Evolutionary conservation across 2,888 invertebrate species (phyloP).

Genomic region (Tachina lurida): DNA sequence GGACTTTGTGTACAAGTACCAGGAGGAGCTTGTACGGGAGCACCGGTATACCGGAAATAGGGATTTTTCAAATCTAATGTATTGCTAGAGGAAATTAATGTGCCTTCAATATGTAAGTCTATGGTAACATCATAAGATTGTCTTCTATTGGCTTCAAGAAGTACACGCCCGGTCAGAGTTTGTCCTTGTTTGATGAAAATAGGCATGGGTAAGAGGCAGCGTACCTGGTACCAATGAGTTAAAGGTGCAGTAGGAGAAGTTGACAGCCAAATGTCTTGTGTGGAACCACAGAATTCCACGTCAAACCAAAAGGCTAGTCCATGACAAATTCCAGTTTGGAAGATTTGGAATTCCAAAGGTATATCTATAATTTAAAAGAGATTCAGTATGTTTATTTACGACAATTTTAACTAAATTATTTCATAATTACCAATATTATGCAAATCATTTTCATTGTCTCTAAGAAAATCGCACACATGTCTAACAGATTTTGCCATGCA

Average conservation of each 20-base stretch:
- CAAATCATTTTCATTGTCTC: slow-evolving; percentile 95
- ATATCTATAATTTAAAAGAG: slow-evolving; percentile 86
- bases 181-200: slow-evolving; percentile 98
- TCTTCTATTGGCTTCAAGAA: slow-evolving; percentile 95
- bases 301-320: slow-evolving; percentile 99
- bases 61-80: slow-evolving; percentile 99
- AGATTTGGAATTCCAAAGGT: slow-evolving; percentile 95
- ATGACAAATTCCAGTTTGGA: slow-evolving; percentile 97
- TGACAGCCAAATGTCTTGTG: slow-evolving; percentile 96
- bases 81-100: slow-evolving; percentile 92
- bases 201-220: slow-evolving; percentile 96
- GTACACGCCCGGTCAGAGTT: slow-evolving; percentile 92
- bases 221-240: slow-evolving; percentile 99
- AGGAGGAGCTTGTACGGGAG: slow-evolving; percentile 95
- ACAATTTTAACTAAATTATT: background rate
- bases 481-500: slow-evolving; percentile 97
- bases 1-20: slow-evolving; percentile 95
- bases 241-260: slow-evolving; percentile 98
- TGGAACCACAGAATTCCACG: slow-evolving; percentile 96
- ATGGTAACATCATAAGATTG: slow-evolving; percentile 99
- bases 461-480: slow-evolving; percentile 96
- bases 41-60: slow-evolving; percentile 97
- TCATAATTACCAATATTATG: slow-evolving; percentile 89
- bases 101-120: slow-evolving; percentile 95
- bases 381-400: background rate